These are phyloP conservation scores for Hyaena hyaena DNA, from an alignment of 2,113 vertebrate species.

Conservation along the genomic window DNA sequence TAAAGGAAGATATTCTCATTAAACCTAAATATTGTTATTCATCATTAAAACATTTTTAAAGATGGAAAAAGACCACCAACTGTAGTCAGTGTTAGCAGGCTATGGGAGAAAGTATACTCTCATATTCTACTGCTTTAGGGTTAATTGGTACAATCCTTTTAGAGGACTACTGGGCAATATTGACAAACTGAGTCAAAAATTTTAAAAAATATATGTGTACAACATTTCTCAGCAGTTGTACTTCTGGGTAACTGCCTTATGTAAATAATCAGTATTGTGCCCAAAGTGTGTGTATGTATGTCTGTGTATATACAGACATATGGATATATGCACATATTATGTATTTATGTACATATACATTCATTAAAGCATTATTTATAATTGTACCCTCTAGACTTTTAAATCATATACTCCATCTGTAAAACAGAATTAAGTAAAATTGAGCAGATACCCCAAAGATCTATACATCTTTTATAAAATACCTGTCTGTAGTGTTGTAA, in stretches of 20 bases:
- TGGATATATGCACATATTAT: neutral
- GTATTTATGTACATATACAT: neutral
- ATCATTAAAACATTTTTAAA: slow-evolving; percentile 63
- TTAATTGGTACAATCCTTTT: neutral
- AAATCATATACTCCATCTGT: neutral
- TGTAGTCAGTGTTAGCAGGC: neutral
- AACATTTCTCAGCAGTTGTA: slow-evolving; percentile 1
- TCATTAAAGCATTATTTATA: neutral
- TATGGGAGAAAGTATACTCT: neutral
- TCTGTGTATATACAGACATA: neutral
- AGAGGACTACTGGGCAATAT: neutral
- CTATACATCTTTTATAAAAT: neutral
- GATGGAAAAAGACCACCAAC: neutral
- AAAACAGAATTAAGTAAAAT: slow-evolving; percentile 44
- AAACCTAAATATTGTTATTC: slow-evolving; percentile 61
- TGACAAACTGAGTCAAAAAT: slow-evolving; percentile 39
- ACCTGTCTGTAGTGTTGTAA: neutral
- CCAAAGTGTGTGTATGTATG: neutral
- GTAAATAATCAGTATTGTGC: neutral
- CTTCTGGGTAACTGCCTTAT: slow-evolving; percentile 10
- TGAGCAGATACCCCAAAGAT: neutral
- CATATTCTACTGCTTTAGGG: neutral
- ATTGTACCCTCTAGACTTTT: neutral
- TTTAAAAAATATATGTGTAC: neutral
- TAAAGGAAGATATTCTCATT: slow-evolving; percentile 71